Conservation (phyloP, 2,113 vertebrate genomes). For the Anolis carolinensis region DNA sequence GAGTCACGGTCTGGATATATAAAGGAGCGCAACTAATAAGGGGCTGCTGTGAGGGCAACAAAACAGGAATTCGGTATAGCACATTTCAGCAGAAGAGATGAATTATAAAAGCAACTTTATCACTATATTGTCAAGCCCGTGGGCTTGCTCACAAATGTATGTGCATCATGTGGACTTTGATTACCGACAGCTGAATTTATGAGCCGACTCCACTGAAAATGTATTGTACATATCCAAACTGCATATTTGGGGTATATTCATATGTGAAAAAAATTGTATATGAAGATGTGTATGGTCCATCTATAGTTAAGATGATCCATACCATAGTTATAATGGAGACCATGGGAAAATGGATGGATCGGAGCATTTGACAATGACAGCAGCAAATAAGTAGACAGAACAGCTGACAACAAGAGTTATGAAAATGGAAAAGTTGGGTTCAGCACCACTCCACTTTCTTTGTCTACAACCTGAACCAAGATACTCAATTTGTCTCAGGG, state of each 20-base stretch:
- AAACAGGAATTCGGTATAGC: constrained; percentile 8
- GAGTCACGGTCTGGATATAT: constrained; percentile 53
- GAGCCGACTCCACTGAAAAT: not conserved
- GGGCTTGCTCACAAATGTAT: not conserved
- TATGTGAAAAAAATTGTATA: too few species aligned
- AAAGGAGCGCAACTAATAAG: constrained; percentile 55
- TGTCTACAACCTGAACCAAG: not conserved
- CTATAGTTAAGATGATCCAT: too few species aligned
- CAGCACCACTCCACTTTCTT: too few species aligned
- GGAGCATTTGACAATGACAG: not conserved
- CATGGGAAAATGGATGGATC: not conserved
- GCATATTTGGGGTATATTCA: too few species aligned
- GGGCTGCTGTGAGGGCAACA: constrained; percentile 54
- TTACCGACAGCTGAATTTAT: not conserved
- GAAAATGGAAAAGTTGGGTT: too few species aligned
- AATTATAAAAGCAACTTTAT: constrained; percentile 16
- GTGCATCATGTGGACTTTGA: not conserved
- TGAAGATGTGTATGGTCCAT: not conserved
- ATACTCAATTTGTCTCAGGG: not conserved
- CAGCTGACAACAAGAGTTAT: too few species aligned
- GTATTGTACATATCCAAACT: not conserved
- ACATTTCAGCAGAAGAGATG: constrained; percentile 30
- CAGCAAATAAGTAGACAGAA: not conserved
- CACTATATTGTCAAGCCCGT: not conserved
- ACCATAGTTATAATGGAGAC: too few species aligned